Base-by-base conservation (phyloP, 2,113 vertebrate genomes). In the Eubucco bourcierii region DNA sequence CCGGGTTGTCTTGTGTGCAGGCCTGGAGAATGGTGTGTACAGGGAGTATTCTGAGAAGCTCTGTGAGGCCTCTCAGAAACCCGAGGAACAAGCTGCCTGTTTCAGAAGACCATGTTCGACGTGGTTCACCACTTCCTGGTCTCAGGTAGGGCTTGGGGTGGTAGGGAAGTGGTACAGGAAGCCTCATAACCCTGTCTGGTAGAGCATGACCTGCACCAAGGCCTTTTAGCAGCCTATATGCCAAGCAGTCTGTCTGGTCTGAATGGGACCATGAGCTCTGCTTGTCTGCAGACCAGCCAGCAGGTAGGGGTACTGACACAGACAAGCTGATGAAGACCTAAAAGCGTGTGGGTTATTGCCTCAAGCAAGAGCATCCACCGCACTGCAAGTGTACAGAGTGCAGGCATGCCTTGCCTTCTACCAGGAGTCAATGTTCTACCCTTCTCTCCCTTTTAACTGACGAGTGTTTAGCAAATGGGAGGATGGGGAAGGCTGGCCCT, bases 81-180 rank as follows among this genome's bases (percentile, higher is more conserved):
- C 98, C 1, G 97, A 98, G 86, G 95, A 93, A 17, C 97, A 93
- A 64, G 97, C 96, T 7, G 88, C 97, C 46, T 98, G 98, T 71
- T 98, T 98, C 88, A 98, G 98, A 96, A 98, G 98, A 77, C 98
- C 98, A 1, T 98, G 98, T 44, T 97, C 98, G 29, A 98, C 97
- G 0, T 98, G 98, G 98, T 98, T 99, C 96, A 98, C 95, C 56
- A 98, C 98, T 9, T 97, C 98, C 81, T 99, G 98, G 98, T 98
- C 98, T 41, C 98, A 99, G 98, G 98, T 99, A 97, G 64, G 86
- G 76, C 50, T 55, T 2, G 1, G 41, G 16, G 12, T 34, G 64
- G 17, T 29, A 71, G 28, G 37, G 71, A 84, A 55, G 12, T 29
- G 58, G n/a, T 5, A 39, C 17, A 24, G 31, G 25, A 44, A 20